These are phyloP conservation scores for Lindbergichthys nudifrons DNA, from an alignment of 2,797 vertebrate genomes.

Conservation along the genomic window DNA sequence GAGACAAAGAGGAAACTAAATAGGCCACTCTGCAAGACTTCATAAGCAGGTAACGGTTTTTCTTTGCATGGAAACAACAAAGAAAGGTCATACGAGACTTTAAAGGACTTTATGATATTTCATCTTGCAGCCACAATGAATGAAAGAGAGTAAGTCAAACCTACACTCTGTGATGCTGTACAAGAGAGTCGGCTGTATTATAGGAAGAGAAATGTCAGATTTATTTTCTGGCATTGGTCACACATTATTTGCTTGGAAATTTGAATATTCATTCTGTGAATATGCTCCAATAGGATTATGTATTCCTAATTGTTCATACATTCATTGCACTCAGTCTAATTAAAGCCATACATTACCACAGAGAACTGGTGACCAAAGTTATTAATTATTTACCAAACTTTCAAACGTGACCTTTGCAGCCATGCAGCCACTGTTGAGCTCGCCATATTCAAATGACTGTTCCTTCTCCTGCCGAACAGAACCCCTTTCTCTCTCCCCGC, in stretches of 20 bases:
- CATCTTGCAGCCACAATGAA: constrained; percentile 41
- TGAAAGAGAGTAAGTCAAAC: constrained; percentile 19
- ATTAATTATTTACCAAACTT: constrained; percentile 76
- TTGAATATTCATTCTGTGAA: constrained; percentile 34
- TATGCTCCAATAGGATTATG: constrained; percentile 13
- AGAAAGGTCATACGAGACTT: constrained; percentile 66
- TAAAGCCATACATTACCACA: constrained; percentile 56
- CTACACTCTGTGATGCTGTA: constrained; percentile 5
- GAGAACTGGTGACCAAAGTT: constrained; percentile 56
- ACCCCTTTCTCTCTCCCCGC: constrained; percentile 47
- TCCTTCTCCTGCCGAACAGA: constrained; percentile 40
- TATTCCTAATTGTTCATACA: constrained; percentile 4
- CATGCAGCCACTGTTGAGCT: constrained; percentile 26
- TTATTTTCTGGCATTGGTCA: background rate
- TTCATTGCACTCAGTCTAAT: constrained; percentile 44
- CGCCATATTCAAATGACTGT: constrained; percentile 66
- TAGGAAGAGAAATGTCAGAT: background rate
- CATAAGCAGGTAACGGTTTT: constrained; percentile 44
- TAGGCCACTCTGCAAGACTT: constrained; percentile 18
- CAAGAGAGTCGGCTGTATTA: constrained; percentile 11
- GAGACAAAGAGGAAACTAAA: constrained; percentile 42
- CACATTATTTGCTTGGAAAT: constrained; percentile 1
- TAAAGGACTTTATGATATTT: constrained; percentile 65
- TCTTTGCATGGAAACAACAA: constrained; percentile 61
- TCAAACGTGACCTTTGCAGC: constrained; percentile 66